phyloP scores from a whole-genome alignment of 2,797 vertebrate species.

The Valencia hispanica region DNA sequence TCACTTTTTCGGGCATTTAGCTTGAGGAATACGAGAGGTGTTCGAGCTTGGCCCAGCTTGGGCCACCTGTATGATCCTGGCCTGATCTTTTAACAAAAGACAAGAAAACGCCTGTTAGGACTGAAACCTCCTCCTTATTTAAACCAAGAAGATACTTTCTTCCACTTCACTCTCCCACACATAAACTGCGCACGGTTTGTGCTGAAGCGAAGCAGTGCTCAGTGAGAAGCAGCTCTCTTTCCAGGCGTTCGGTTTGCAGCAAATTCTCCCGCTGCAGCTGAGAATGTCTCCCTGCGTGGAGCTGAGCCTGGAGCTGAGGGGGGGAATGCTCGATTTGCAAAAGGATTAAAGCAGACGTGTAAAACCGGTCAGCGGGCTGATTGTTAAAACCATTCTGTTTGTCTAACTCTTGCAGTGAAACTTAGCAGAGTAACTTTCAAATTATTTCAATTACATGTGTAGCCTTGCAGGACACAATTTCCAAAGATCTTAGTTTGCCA shows the following conservation, averaged over 20 bases:
- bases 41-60: too few relatives aligned
- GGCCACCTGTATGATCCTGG: too few relatives aligned
- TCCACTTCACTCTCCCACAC: too few relatives aligned
- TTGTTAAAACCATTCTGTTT: constrained; percentile 54
- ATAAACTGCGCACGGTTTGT: constrained; percentile 31
- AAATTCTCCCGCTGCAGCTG: constrained; percentile 74
- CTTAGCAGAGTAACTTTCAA: constrained; percentile 15
- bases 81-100: too few relatives aligned
- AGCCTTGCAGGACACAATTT: not conserved
- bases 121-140: too few relatives aligned
- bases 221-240: constrained; percentile 51
- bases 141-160: too few relatives aligned
- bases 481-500: constrained; percentile 10
- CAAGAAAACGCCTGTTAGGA: too few relatives aligned
- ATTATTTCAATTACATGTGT: not conserved
- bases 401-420: constrained; percentile 30
- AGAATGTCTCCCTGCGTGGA: constrained; percentile 55
- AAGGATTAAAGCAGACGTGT: constrained; percentile 68
- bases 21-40: too few relatives aligned
- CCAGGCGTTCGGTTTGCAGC: constrained; percentile 63
- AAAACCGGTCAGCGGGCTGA: constrained; percentile 61
- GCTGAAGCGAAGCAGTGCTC: constrained; percentile 42
- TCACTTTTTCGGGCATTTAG: too few relatives aligned
- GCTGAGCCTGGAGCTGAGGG: constrained; percentile 48
- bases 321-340: constrained; percentile 66